Percentiles rank a stretch among this genome's conserved stretches.
phyloP scores from a whole-genome alignment of 2,113 vertebrate genomes.

The Brachypodius melanocephalos region DNA sequence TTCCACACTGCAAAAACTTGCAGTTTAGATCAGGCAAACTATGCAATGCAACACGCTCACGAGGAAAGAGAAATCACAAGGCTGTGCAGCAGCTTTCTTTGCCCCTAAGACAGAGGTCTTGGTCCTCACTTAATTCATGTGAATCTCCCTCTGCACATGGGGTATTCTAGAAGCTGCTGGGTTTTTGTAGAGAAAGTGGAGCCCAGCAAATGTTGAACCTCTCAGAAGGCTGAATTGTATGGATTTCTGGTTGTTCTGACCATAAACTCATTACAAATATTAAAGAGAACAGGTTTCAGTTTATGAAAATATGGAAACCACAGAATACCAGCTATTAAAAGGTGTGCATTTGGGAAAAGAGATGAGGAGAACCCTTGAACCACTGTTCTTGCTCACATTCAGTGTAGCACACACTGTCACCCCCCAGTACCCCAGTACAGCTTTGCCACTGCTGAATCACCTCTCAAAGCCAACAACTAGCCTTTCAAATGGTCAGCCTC shows the following conservation, averaged over 20 bases:
- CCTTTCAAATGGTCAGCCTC: neutral
- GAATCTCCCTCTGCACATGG: fast-evolving
- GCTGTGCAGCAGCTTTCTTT: neutral
- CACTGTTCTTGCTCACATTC: neutral
- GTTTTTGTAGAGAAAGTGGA: neutral
- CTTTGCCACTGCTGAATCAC: neutral
- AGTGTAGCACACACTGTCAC: neutral
- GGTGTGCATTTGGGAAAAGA: neutral
- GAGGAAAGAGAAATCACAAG: neutral
- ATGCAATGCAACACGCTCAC: neutral
- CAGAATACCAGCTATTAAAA: neutral
- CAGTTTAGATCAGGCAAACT: neutral
- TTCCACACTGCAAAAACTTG: neutral
- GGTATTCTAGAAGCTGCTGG: neutral
- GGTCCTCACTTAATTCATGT: neutral
- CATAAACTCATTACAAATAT: neutral
- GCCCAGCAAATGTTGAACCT: neutral
- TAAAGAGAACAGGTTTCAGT: neutral
- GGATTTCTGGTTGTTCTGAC: neutral
- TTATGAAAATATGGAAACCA: neutral
- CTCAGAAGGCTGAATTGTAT: neutral
- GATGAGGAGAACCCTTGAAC: neutral
- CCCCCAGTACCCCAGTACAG: neutral
- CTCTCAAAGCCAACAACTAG: neutral
- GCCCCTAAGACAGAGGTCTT: neutral